Evolutionary conservation across 2,797 vertebrate genomes (phyloP), one percentile per base, ranked within the genome.

Genomic region (Tiaroga cobitis): DNA sequence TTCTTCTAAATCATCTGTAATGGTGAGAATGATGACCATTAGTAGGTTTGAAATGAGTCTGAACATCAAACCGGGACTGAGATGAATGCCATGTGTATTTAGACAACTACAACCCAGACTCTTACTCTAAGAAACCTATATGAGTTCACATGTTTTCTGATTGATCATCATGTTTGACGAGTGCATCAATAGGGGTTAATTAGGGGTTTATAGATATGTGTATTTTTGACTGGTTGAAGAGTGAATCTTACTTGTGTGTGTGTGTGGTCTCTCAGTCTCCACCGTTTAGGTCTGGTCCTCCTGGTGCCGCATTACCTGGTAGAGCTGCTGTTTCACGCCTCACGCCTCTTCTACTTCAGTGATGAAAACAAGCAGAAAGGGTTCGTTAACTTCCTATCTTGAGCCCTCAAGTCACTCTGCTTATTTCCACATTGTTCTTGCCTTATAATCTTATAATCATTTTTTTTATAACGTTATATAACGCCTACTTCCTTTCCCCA

Each of bases 321-420:
- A 91, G 96, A 97, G 93, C 94, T 97, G 56, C 92, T 97, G 91
- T 97, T 97, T 88, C 96, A 97, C 54, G 96, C 96, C 24, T 97
- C 96, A 24, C 95, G 95, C 51, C 95, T 97, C 88, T 96, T 96
- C 91, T 96, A 97, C 94, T 96, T 97, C 93, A 96, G 95, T 70
- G 96, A 96, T 1, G 96, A 97, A 90, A 96, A 96, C 94, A 96
- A 97, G 89, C 96, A 96, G 88, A 97, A 96, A 90, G 96, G 96
- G 96, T 96, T 94, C 39, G 75, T 84, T 8, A 49, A 32, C 29
- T 15, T 77, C 10, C 37, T 32, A 3, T 39, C 19, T 29, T 8
- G 3, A 79, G 9, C 18, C 11, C 32, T 49, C 67, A 29, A 9
- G 29, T n/a, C 9, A n/a, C 8, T 70, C 4, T n/a, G 59, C 21